Evolutionary conservation across 2,113 vertebrate genomes (phyloP).

Genomic region (Cyanoderma ruficeps): DNA sequence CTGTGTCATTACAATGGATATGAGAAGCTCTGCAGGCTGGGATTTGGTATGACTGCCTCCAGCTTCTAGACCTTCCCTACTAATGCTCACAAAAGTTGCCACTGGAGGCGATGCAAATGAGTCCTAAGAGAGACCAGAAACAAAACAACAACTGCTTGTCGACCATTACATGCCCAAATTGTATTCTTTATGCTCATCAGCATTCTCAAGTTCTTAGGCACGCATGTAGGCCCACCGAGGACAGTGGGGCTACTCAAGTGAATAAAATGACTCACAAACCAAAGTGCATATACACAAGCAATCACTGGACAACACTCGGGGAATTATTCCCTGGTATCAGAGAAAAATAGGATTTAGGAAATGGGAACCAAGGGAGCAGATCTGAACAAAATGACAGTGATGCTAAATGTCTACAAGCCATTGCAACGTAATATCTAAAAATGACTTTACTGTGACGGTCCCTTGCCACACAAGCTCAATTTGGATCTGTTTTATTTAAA

Average conservation of each 20-base stretch:
- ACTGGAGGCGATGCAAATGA: conserved; percentile 60
- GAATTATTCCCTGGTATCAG: conserved; percentile 34
- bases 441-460: neutral
- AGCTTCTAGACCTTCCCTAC: conserved; percentile 33
- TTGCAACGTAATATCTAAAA: neutral
- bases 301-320: conserved; percentile 30
- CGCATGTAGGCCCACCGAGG: conserved; percentile 11
- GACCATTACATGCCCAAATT: conserved; percentile 61
- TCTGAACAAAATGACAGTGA: neutral
- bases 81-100: conserved; percentile 41
- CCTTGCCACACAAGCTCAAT: neutral
- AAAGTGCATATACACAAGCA: conserved; percentile 30
- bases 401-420: conserved; percentile 9
- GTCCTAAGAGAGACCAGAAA: conserved; percentile 59
- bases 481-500: neutral
- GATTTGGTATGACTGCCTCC: conserved; percentile 26
- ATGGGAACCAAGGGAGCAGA: conserved; percentile 46
- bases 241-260: conserved; percentile 52
- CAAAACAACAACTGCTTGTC: conserved; percentile 62
- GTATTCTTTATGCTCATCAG: conserved; percentile 56
- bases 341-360: conserved; percentile 59
- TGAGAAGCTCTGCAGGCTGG: neutral
- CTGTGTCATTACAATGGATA: neutral
- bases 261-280: conserved; percentile 49
- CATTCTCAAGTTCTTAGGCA: conserved; percentile 59